Percentiles rank a stretch among this genome's conserved stretches.
phyloP scores from a whole-genome alignment of 2,797 vertebrate species.

The Calcarius lapponicus region DNA sequence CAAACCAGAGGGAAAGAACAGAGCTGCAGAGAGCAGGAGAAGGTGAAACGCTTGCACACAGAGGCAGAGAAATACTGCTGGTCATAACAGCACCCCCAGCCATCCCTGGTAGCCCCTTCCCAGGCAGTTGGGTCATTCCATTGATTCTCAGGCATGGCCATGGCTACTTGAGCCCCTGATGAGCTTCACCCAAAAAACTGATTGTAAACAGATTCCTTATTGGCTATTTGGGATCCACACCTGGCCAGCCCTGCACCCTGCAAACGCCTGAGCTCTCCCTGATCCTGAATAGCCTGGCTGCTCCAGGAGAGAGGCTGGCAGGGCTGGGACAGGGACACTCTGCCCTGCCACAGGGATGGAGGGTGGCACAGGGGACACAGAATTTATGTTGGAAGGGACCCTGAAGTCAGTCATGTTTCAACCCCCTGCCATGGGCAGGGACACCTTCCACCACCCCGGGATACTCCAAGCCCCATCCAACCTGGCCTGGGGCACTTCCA shows the following conservation, averaged over 20 bases:
- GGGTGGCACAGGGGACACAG: background rate
- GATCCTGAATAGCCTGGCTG: background rate
- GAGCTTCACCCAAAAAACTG: background rate
- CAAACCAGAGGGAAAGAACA: background rate
- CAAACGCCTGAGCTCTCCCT: background rate
- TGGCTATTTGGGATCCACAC: background rate
- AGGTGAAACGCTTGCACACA: background rate
- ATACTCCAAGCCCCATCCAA: background rate
- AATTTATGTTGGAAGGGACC: background rate
- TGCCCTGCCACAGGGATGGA: background rate
- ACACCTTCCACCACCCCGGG: background rate
- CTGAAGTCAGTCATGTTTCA: fast-evolving
- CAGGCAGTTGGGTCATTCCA: background rate
- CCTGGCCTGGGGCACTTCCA: background rate
- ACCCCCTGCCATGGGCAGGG: background rate
- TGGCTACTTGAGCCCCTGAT: background rate
- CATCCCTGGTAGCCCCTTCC: fast-evolving
- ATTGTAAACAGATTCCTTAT: background rate
- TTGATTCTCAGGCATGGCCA: background rate
- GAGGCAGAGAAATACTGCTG: fast-evolving
- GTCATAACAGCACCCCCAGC: background rate
- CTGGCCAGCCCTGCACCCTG: background rate
- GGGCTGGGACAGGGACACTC: fast-evolving
- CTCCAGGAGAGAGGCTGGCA: background rate
- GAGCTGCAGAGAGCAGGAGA: background rate